Base-by-base conservation (phyloP, 2,888 invertebrate species). In the Eupithecia pulchellata region DNA sequence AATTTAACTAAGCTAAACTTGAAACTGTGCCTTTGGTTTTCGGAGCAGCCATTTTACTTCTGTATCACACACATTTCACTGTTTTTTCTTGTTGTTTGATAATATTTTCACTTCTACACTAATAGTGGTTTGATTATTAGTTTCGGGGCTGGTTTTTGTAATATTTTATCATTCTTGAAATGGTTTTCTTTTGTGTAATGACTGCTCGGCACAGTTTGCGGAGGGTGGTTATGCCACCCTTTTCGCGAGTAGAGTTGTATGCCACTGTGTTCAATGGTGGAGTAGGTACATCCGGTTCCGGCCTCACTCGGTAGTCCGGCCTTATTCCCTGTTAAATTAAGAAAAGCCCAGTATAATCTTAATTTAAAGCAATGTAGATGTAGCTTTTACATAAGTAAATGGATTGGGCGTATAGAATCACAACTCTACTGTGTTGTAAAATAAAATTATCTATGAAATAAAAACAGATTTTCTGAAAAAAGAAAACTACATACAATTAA, bases 121-220 rank as follows among this genome's bases (percentile, higher is more conserved):
- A 73, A 57, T 78, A 81, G 79, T 77, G 72, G 75, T 75, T 75
- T 71, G 36, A 65, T 71, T 77, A 80, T 78, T 79, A 70, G 39
- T 63, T 75, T 72, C 67, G 68, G 73, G 20, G 47, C 17, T 9
- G 66, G 64, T 77, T 72, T 75, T 71, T 71, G 71, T 39, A 67
- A 58, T 72, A 72, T 72, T 80, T 83, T 73, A 74, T 75, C 77
- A 72, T 75, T 86, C 88, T 86, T 82, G 62, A 81, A 78, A 88
- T 89, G 90, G 89, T 90, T 85, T 89, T 86, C 83, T 84, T 82
- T 79, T 79, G 79, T 83, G 81, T 77, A 84, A 86, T 87, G 90
- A 89, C 89, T 86, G 89, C 85, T 86, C 83, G 81, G 83, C 80
- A 82, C 86, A 81, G 80, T 76, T 79, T 77, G 25, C 66, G 69